These are phyloP conservation scores for Vannuccia rotundouncinata DNA, from an alignment of 2,888 invertebrate species.

Conservation along the genomic window DNA sequence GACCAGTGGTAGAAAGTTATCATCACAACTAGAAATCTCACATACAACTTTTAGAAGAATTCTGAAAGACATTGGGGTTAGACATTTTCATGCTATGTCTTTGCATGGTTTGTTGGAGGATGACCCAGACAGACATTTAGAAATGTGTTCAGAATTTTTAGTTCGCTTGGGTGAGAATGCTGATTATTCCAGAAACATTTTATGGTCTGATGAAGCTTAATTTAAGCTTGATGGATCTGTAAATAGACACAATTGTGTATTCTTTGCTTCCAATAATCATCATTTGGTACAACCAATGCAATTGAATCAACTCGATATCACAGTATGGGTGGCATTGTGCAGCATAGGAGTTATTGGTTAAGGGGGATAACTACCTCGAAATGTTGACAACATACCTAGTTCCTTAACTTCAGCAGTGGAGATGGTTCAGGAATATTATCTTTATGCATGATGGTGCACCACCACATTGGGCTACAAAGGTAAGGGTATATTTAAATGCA, in stretches of 20 bases:
- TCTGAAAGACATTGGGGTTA: constrained; percentile 24
- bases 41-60: constrained; percentile 12
- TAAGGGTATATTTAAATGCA: no score
- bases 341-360: not conserved
- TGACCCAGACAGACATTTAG: constrained; percentile 24
- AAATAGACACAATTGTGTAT: constrained; percentile 23
- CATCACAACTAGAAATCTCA: constrained; percentile 19
- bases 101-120: constrained; percentile 18
- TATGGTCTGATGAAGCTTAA: constrained; percentile 20
- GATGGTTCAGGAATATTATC: no score
- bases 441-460: no score
- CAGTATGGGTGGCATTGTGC: not conserved
- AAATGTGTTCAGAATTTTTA: constrained; percentile 26
- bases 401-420: no score
- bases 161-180: constrained; percentile 17
- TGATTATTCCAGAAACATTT: constrained; percentile 24
- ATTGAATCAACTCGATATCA: not conserved
- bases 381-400: no score
- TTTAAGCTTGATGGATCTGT: constrained; percentile 22
- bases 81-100: constrained; percentile 19
- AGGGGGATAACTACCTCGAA: not conserved
- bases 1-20: constrained; percentile 20
- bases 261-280: constrained; percentile 20
- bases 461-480: no score
- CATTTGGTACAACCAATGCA: constrained; percentile 19